phyloP scores from a whole-genome alignment of 2,113 vertebrate species.

The Petroica traversi region DNA sequence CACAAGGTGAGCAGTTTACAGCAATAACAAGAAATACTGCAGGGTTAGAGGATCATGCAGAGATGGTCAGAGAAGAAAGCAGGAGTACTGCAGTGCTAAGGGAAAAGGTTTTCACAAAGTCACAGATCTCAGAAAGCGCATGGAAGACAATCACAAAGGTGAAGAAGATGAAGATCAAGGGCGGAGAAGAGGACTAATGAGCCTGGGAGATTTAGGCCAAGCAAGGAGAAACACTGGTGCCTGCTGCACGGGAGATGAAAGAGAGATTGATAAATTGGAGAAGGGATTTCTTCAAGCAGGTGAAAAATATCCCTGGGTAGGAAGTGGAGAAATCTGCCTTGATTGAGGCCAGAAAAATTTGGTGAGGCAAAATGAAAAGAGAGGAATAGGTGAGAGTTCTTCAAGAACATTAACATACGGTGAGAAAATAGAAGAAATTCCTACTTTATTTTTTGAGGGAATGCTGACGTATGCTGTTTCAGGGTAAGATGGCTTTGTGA shows the following conservation, averaged over 20 bases:
- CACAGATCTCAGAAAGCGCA: constrained; percentile 37
- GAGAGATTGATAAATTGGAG: constrained; percentile 4
- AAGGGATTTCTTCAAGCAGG: constrained; percentile 25
- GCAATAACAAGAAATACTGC: constrained; percentile 60
- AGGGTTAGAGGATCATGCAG: constrained; percentile 66
- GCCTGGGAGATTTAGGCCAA: constrained; percentile 29
- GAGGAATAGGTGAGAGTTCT: background rate
- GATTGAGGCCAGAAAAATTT: background rate
- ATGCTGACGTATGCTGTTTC: background rate
- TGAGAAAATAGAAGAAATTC: background rate
- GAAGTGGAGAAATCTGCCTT: constrained; percentile 7
- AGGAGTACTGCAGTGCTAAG: constrained; percentile 45
- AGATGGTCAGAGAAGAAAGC: constrained; percentile 68
- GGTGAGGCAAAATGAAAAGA: background rate
- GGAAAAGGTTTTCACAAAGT: constrained; percentile 60
- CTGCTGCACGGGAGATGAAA: constrained; percentile 36
- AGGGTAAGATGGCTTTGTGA: background rate
- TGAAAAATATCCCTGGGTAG: constrained; percentile 7
- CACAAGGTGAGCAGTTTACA: constrained; percentile 61
- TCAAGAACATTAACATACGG: background rate
- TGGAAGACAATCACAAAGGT: constrained; percentile 53
- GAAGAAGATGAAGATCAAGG: constrained; percentile 67
- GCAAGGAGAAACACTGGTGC: constrained; percentile 3
- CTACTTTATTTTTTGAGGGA: background rate
- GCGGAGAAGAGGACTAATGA: constrained; percentile 42